These are phyloP conservation scores for Agriotes lineatus DNA, from an alignment of 2,888 invertebrate genomes.

Conservation along the genomic window DNA sequence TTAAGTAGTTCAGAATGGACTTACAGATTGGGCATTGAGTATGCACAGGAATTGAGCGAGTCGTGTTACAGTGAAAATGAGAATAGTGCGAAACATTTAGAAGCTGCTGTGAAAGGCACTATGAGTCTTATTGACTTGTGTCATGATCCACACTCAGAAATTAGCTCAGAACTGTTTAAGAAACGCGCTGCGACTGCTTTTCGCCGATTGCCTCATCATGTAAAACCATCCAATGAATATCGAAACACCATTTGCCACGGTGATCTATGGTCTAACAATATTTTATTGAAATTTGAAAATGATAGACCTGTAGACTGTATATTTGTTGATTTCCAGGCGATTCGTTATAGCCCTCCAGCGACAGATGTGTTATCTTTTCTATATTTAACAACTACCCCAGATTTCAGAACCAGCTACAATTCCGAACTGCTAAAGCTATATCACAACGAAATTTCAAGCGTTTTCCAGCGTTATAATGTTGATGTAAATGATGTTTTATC, in stretches of 20 bases:
- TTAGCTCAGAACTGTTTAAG: background rate
- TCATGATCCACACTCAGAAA: background rate
- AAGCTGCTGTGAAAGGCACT: background rate
- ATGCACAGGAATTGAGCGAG: background rate
- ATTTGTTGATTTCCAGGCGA: slow-evolving; percentile 55
- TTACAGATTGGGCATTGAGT: background rate
- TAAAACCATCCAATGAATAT: slow-evolving; percentile 60
- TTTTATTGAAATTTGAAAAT: slow-evolving; percentile 61
- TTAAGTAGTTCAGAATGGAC: background rate
- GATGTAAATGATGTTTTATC: slow-evolving; percentile 46
- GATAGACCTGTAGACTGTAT: slow-evolving; percentile 49
- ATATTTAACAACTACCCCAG: slow-evolving; percentile 50
- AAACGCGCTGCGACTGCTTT: slow-evolving; percentile 33
- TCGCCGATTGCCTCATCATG: slow-evolving; percentile 50
- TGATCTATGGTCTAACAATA: slow-evolving; percentile 67
- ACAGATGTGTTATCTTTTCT: slow-evolving; percentile 53
- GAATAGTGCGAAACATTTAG: background rate
- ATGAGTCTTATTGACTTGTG: background rate
- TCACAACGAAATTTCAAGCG: slow-evolving; percentile 45
- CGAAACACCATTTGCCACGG: slow-evolving; percentile 56
- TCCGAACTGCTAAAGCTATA: slow-evolving; percentile 48
- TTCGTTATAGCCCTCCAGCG: slow-evolving; percentile 54
- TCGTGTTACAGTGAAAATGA: background rate
- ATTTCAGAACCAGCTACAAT: slow-evolving; percentile 45
- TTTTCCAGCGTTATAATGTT: slow-evolving; percentile 41